Base-by-base conservation (phyloP, 53 echinoderm and acorn worm species). In the Crossaster papposus region DNA sequence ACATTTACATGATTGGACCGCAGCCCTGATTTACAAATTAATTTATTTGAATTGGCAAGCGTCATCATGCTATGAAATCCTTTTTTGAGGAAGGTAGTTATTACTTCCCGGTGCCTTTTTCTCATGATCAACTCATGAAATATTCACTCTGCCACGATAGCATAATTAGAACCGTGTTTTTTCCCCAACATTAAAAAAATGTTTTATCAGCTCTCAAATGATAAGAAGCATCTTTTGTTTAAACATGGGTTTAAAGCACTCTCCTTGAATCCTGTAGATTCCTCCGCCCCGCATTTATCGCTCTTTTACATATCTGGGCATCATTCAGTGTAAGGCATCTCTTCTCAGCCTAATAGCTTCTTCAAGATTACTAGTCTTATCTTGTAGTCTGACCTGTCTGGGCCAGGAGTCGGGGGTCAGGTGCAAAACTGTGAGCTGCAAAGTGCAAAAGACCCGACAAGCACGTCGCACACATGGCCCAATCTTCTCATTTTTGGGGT, bases 251-350 rank as follows among this genome's bases (percentile, higher is more conserved):
- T 68, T 28, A 26, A n/a, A 26, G 28, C 36, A 35, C 36, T n/a
- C 34, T 3, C 18, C 36, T 3, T 17, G 36, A 13, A 6, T 35
- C 74, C 74, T 28, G 9, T 13, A 36, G 36, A 15, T 33, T 74
- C 74, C 34, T 74, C 13, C 4, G 17, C 29, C n/a, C 71, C 24
- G 12, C 71, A 74, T 74, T 4, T 74, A 36, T 74, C 36, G 4
- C 71, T 35, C 36, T 83, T 14, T 65, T 28, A 23, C 50, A 22
- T 9, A 44, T n/a, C 44, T 89, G 35, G 36, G 64, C 11, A 78
- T 89, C 30, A 54, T 34, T n/a, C n/a, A n/a, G n/a, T 7, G 68
- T 68, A 28, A 68, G 68, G 68, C 28, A 68, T 68, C 68, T 20
- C n/a, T 7, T 26, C 26, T 2, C 68, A n/a, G 68, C 68, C 68